Percentiles rank a stretch among this genome's conserved stretches.
phyloP scores from a whole-genome alignment of 2,113 vertebrate genomes.

The Rattus rattus region DNA sequence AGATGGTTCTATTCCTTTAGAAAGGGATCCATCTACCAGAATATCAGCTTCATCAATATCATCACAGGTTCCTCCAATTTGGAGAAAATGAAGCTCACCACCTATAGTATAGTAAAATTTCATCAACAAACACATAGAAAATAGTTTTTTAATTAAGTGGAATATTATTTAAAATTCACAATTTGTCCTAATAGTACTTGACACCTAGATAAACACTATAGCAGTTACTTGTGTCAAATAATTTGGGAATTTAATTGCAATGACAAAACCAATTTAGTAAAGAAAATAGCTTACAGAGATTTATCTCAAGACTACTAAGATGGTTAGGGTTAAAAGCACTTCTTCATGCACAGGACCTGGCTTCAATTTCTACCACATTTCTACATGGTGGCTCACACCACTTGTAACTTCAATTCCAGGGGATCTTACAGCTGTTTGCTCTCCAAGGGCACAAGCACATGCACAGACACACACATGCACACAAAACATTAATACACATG shows the following conservation, averaged over 20 bases:
- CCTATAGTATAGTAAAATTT: slow-evolving; percentile 85
- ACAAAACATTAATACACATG: not conserved
- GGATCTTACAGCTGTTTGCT: not conserved
- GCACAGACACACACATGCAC: not conserved
- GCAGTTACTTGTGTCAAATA: not conserved
- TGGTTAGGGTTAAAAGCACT: not conserved
- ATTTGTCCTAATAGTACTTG: slow-evolving; percentile 9
- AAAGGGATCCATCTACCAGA: slow-evolving; percentile 97
- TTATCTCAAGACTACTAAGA: not conserved
- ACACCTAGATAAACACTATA: not conserved
- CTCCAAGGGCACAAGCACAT: not conserved
- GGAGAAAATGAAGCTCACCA: slow-evolving; percentile 99
- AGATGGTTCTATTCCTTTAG: slow-evolving; percentile 95
- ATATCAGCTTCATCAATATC: slow-evolving; percentile 98
- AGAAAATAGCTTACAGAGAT: not conserved
- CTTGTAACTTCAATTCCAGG: not conserved
- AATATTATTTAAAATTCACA: not conserved
- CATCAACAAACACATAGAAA: slow-evolving; percentile 56
- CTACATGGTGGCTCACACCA: not conserved
- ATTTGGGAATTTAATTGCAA: slow-evolving; percentile 13
- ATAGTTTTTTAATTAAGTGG: not conserved
- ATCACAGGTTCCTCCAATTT: slow-evolving; percentile 99
- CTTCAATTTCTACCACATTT: not conserved
- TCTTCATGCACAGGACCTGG: not conserved
- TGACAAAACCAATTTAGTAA: not conserved